Percentiles rank a stretch among this genome's conserved stretches.
phyloP scores from a whole-genome alignment of 2,888 invertebrate species.

The Perithous albicinctus region DNA sequence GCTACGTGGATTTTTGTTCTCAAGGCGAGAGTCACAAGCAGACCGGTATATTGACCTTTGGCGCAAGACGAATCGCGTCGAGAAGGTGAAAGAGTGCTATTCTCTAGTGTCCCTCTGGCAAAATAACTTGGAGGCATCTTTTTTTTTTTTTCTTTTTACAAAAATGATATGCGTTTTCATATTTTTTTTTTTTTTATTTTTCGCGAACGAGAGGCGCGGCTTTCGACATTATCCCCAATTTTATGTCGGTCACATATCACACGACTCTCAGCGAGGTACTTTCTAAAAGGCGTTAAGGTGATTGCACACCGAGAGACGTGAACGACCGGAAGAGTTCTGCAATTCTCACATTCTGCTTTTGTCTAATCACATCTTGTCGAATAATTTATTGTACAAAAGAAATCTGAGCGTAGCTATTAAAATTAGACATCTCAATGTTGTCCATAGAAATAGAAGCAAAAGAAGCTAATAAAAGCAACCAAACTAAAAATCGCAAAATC shows the following conservation, averaged over 20 bases:
- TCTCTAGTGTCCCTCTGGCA: not conserved
- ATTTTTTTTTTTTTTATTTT: not conserved
- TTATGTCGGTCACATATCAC: constrained; percentile 61
- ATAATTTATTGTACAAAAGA: not conserved
- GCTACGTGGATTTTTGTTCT: constrained; percentile 63
- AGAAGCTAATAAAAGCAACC: no score
- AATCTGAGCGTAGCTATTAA: not conserved
- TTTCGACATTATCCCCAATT: constrained; percentile 35
- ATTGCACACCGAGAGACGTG: constrained; percentile 70
- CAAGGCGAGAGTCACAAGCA: constrained; percentile 34
- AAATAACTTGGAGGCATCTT: not conserved
- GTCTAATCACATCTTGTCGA: not conserved
- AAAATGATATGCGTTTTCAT: not conserved
- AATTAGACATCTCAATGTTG: not conserved
- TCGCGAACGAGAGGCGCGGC: not conserved
- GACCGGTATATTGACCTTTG: constrained; percentile 58
- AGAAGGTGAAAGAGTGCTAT: not conserved
- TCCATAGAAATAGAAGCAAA: no score
- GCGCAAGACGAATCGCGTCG: constrained; percentile 24
- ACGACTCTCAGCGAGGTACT: constrained; percentile 72
- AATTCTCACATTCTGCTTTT: not conserved
- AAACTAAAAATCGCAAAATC: not conserved
- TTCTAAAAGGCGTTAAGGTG: constrained; percentile 81
- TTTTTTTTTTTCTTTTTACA: not conserved
- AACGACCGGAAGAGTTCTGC: constrained; percentile 57